Percentiles rank a stretch among this genome's conserved stretches.
Evolutionary conservation across 2,113 vertebrate species (phyloP).

Genomic region (Perognathus longimembris): DNA sequence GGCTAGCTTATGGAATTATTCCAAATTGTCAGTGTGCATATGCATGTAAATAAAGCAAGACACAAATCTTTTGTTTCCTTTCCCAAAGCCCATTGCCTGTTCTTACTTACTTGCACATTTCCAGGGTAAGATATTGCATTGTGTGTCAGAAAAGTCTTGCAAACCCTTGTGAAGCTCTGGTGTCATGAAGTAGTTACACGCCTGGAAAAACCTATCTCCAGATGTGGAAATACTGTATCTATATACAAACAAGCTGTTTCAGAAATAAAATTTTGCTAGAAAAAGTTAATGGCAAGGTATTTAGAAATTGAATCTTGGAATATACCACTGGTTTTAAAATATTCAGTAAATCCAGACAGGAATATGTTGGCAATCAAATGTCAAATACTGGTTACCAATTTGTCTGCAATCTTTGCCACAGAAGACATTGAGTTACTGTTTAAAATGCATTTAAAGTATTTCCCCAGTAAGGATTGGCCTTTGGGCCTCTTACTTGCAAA

Average conservation of each 20-base stretch:
- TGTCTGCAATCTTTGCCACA: neutral
- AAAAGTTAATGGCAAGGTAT: neutral
- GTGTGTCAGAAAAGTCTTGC: neutral
- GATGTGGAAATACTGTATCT: neutral
- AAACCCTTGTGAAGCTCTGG: neutral
- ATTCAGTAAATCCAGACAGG: neutral
- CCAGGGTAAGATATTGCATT: neutral
- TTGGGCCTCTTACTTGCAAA: too few relatives aligned
- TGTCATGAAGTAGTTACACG: conserved; percentile 12
- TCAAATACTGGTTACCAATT: neutral
- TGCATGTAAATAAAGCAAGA: neutral
- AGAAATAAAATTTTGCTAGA: neutral
- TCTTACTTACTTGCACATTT: neutral
- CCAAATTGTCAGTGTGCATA: neutral
- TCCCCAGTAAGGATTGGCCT: too few relatives aligned
- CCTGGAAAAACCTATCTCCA: neutral
- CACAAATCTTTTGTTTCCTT: neutral
- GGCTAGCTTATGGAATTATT: neutral
- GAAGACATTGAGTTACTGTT: neutral
- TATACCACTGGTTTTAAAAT: neutral
- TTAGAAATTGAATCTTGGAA: neutral
- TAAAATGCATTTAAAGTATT: neutral
- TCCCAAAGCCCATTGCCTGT: neutral
- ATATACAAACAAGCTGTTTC: neutral
- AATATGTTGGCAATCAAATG: neutral